phyloP scores from a whole-genome alignment of 2,888 invertebrate species.

The Stratiomys singularior region DNA sequence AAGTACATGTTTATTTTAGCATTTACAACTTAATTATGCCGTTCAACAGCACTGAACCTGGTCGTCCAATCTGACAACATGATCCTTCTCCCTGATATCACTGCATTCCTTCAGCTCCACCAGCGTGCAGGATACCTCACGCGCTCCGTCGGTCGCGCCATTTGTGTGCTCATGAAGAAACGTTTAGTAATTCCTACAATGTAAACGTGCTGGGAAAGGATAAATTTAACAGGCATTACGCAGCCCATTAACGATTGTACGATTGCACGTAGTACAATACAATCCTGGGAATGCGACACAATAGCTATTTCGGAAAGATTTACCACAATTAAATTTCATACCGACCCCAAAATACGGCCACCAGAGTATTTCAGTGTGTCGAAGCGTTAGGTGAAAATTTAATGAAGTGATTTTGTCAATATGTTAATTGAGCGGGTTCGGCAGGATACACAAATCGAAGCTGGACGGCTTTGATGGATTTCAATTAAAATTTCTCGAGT shows the following conservation, averaged over 20 bases:
- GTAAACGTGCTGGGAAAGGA: conserved; percentile 31
- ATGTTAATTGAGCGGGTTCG: conserved; percentile 30
- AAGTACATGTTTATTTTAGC: conserved; percentile 31
- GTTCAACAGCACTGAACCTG: neutral
- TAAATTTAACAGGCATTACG: conserved; percentile 34
- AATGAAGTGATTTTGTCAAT: conserved; percentile 41
- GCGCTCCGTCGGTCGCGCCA: neutral
- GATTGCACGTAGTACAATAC: conserved; percentile 20
- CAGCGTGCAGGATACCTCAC: neutral
- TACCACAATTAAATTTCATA: conserved; percentile 34
- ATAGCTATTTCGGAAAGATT: conserved; percentile 22
- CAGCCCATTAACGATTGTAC: conserved; percentile 36
- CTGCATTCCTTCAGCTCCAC: neutral
- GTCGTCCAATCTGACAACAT: neutral
- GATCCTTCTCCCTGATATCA: neutral
- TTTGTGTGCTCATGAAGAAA: neutral
- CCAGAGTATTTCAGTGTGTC: neutral
- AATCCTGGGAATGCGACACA: neutral
- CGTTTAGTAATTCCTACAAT: conserved; percentile 14
- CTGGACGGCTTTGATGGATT: neutral
- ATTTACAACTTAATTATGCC: conserved; percentile 24
- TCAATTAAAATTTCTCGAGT: conserved; percentile 14
- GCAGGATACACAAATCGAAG: neutral
- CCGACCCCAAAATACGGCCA: neutral
- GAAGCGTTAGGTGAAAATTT: conserved; percentile 26